A percentile compares a stretch with the other conserved stretches of the same genome.
Conservation (phyloP, 2,797 vertebrate species). For the Tympanoctomys barrerae region DNA sequence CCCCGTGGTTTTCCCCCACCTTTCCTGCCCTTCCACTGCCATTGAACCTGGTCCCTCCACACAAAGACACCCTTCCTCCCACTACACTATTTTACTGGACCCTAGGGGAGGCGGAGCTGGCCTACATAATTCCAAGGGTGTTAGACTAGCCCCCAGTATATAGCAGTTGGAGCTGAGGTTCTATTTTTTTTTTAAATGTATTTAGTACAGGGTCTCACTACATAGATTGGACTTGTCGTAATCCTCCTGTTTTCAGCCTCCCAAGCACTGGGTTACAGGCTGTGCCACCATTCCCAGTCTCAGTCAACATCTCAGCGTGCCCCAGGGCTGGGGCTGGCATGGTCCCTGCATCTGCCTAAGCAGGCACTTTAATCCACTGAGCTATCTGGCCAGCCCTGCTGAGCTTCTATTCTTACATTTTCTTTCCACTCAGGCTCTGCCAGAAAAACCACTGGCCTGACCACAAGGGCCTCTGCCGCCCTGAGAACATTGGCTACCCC, state of each 20-base stretch:
- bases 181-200: neutral
- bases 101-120: slow-evolving; percentile 29
- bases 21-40: neutral
- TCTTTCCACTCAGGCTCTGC: slow-evolving; percentile 89
- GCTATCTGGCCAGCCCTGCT: too few relatives aligned
- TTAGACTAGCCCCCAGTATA: neutral
- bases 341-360: too few relatives aligned
- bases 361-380: too few relatives aligned
- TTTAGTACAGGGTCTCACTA: too few relatives aligned
- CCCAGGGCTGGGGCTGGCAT: too few relatives aligned
- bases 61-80: neutral
- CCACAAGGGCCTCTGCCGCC: slow-evolving; percentile 95
- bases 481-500: slow-evolving; percentile 96
- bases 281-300: too few relatives aligned
- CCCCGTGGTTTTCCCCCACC: neutral
- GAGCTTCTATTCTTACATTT: neutral
- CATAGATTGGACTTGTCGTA: too few relatives aligned
- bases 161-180: neutral
- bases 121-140: slow-evolving; percentile 25
- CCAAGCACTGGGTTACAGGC: too few relatives aligned
- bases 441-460: slow-evolving; percentile 97
- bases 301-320: too few relatives aligned
- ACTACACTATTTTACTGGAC: neutral
- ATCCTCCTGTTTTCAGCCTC: too few relatives aligned
- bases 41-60: neutral